Percentiles rank a stretch among this genome's conserved stretches.
Conservation (phyloP, 2,888 invertebrate genomes). For the Orgyia antiqua region DNA sequence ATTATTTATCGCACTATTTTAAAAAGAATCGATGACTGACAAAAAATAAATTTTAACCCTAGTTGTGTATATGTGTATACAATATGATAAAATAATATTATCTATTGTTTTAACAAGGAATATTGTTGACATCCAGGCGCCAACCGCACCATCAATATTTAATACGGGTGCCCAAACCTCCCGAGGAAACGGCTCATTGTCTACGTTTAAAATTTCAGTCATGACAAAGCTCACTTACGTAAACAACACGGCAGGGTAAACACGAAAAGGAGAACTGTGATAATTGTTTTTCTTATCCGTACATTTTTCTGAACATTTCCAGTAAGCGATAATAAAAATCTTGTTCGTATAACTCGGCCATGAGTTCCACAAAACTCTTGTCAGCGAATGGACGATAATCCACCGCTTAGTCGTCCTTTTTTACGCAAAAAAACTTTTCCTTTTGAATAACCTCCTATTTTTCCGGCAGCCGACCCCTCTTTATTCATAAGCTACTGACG, state of each 20-base stretch:
- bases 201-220: conserved; percentile 34
- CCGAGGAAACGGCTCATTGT: conserved; percentile 29
- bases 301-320: conserved; percentile 36
- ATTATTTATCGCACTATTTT: conserved; percentile 17
- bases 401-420: conserved; percentile 61
- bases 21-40: background rate
- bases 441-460: conserved; percentile 67
- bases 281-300: conserved; percentile 47
- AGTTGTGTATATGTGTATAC: too few relatives aligned
- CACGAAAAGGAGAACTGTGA: conserved; percentile 29
- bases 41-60: background rate
- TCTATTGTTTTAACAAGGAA: conserved; percentile 5
- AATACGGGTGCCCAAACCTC: conserved; percentile 18
- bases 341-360: conserved; percentile 48
- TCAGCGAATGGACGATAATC: conserved; percentile 66
- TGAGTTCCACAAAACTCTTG: conserved; percentile 65
- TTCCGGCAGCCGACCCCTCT: conserved; percentile 60
- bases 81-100: too few relatives aligned
- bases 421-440: conserved; percentile 65
- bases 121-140: conserved; percentile 9
- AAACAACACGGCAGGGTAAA: conserved; percentile 24
- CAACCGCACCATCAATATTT: conserved; percentile 20
- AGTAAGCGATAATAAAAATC: conserved; percentile 54
- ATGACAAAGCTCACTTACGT: conserved; percentile 18
- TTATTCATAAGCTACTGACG: conserved; percentile 74